Base-by-base conservation (phyloP, 2,113 vertebrate genomes). In the Trachemys scripta region DNA sequence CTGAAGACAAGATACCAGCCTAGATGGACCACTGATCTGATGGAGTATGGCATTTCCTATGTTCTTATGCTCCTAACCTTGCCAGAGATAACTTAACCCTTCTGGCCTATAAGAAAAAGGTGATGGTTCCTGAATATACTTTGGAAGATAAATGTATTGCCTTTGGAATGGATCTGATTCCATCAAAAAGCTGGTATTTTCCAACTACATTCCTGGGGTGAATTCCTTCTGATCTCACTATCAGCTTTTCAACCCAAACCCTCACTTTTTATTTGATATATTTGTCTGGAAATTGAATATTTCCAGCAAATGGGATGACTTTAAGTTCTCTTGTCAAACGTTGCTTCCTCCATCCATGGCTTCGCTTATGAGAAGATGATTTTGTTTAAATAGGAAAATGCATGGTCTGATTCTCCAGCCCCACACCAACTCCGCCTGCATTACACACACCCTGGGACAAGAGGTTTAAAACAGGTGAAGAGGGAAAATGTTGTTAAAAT, bases 401-500 rank as follows among this genome's bases (percentile, higher is more conserved):
- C 85, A 76, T 9, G 1, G 80, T 76, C 56, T 35, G 12, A 78
- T 75, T 93, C 16, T 86, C 5, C 25, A 24, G 49, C 11, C 17
- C 47, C 14, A 2, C 85, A 27, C 6, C 7, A 69, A 16, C 17
- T 86, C 84, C 80, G 38, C 65, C 13, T 87, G 35, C 25, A 90
- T 57, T 80, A 90, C 3, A 45, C 2, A 45, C 24, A 0, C 57
- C 80, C 72, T 47, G 11, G 10, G 35, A 17, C 2, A 5, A 10
- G 22, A 16, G 2, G 3, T 87, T 94, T 90, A 47, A 78, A 75
- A 83, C 2, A 69, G 17, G 3, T 45, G 59, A 91, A 35, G 20
- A 90, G 9, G 27, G 10, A 95, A 85, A 76, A 90, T 94, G 50
- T 82, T 11, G 45, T 88, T 92, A n/a, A 24, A 38, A 84, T 19